Evolutionary conservation across 2,113 vertebrate species (phyloP).

Genomic region (Phaethon lepturus): DNA sequence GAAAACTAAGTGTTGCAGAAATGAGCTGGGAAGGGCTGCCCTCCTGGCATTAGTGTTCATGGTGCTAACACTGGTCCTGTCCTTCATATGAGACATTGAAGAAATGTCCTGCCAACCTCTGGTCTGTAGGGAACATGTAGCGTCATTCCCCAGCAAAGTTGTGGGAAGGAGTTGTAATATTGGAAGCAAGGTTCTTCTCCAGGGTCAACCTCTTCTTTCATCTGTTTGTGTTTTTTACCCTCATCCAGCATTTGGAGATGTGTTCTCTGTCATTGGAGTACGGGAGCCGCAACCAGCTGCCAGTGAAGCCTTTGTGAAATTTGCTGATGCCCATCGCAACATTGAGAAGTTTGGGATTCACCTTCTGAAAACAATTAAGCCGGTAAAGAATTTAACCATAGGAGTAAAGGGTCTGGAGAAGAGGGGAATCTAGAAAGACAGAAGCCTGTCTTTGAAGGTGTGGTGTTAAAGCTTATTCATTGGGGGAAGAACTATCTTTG

Average conservation of each 20-base stretch:
- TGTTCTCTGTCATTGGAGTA: slow-evolving; percentile 97
- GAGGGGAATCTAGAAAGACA: background rate
- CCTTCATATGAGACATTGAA: background rate
- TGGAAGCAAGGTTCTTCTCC: background rate
- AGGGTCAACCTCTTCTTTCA: background rate
- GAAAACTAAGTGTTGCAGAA: background rate
- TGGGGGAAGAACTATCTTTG: background rate
- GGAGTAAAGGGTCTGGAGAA: background rate
- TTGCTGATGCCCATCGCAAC: slow-evolving; percentile 94
- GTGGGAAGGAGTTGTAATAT: background rate
- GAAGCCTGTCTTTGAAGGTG: background rate
- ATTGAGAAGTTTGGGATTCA: slow-evolving; percentile 97
- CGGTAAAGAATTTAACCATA: slow-evolving; percentile 73
- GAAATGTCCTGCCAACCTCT: background rate
- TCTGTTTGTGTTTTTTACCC: background rate
- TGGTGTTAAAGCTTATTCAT: background rate
- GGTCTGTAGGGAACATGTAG: background rate
- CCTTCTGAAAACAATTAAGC: slow-evolving; percentile 96
- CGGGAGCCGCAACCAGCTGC: slow-evolving; percentile 94
- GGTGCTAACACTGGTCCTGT: background rate
- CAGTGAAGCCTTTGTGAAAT: slow-evolving; percentile 98
- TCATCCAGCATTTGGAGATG: slow-evolving; percentile 90
- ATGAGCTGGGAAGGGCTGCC: background rate
- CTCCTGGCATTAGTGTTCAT: accelerated
- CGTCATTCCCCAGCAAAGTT: background rate